Conservation (phyloP, 2,888 invertebrate species). For the Drosophila cognata region DNA sequence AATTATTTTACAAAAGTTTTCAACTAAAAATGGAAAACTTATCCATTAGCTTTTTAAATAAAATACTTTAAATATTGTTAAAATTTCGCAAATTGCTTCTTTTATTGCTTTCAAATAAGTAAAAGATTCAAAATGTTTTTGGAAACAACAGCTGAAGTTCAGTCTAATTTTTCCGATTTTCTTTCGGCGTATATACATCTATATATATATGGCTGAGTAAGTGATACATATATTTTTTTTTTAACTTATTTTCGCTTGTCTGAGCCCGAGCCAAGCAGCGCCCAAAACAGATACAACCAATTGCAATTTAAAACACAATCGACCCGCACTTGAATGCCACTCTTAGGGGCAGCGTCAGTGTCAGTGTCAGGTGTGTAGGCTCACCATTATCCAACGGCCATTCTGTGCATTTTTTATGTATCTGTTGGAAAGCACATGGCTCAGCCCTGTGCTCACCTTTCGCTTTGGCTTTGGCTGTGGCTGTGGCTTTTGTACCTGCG, state of each 20-base stretch:
- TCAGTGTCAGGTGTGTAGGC: neutral
- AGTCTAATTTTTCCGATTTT: neutral
- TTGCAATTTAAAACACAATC: constrained; percentile 36
- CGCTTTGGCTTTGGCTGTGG: constrained; percentile 7
- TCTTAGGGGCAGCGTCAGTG: neutral
- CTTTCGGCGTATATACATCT: no score
- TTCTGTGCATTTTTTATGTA: constrained; percentile 71
- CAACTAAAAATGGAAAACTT: rapidly evolving
- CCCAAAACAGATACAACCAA: neutral
- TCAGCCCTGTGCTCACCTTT: neutral
- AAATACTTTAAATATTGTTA: neutral
- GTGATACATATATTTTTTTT: neutral
- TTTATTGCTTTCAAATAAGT: neutral
- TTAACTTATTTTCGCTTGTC: neutral
- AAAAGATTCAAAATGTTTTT: neutral
- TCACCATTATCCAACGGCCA: constrained; percentile 51
- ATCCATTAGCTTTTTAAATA: neutral
- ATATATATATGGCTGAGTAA: no score
- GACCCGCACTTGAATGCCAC: constrained; percentile 27
- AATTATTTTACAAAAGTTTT: neutral
- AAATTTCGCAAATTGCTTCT: neutral
- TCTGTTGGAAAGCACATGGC: constrained; percentile 16
- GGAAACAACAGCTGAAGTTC: neutral
- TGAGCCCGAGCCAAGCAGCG: neutral
- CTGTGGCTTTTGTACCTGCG: constrained; percentile 41